These are phyloP conservation scores for Neopipo cinnamomea DNA, from an alignment of 2,113 vertebrate species.

Conservation along the genomic window DNA sequence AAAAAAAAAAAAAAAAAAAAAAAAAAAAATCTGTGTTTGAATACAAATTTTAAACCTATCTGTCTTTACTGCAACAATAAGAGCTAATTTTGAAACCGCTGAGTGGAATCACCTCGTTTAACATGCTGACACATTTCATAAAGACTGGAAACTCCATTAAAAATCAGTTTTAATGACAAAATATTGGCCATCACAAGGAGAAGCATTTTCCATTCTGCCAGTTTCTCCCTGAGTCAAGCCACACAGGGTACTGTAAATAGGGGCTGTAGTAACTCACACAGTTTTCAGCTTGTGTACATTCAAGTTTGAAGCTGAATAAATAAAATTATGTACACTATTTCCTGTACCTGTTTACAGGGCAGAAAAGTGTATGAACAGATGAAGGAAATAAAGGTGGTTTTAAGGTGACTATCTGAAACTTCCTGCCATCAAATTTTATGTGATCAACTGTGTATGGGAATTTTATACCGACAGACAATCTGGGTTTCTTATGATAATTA, in stretches of 20 bases:
- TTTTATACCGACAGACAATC: neutral
- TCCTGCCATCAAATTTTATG: neutral
- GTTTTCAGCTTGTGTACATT: neutral
- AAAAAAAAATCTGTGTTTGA: neutral
- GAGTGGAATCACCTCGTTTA: neutral
- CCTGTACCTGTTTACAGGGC: neutral
- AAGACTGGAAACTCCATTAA: neutral
- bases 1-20: neutral
- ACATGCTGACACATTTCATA: neutral
- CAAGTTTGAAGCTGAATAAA: neutral
- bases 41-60: neutral
- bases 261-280: neutral
- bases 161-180: neutral
- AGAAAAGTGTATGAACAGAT: neutral
- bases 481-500: neutral
- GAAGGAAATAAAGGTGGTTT: neutral
- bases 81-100: neutral
- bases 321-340: neutral
- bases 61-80: neutral
- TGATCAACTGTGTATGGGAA: neutral
- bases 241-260: neutral
- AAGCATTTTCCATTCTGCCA: neutral
- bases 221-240: neutral
- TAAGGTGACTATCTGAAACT: neutral
- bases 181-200: neutral